These are phyloP conservation scores for Regulus satrapa DNA, from an alignment of 2,113 vertebrate species.

Conservation along the genomic window DNA sequence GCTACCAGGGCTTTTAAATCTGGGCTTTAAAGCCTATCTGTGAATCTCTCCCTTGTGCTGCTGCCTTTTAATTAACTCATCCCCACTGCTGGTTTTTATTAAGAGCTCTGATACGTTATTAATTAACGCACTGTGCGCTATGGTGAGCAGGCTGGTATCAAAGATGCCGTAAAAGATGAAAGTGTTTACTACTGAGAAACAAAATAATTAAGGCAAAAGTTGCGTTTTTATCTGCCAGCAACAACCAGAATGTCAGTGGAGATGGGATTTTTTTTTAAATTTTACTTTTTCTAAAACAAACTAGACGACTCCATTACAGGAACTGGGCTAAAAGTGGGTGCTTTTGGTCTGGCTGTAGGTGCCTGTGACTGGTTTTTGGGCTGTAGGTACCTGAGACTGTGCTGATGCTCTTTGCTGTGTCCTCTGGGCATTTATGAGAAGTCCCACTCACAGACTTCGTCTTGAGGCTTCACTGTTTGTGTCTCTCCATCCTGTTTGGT, in stretches of 20 bases:
- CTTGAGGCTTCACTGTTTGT: accelerated
- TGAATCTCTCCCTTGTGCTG: not conserved
- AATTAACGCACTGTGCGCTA: not conserved
- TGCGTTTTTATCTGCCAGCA: not conserved
- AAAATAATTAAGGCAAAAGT: not conserved
- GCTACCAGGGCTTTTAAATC: not conserved
- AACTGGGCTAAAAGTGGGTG: not conserved
- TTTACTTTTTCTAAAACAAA: not conserved
- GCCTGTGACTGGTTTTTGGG: too few relatives aligned
- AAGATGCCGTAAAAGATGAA: not conserved
- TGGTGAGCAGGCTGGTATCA: not conserved
- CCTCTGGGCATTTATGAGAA: not conserved
- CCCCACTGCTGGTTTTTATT: not conserved
- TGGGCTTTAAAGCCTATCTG: not conserved
- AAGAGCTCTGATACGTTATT: not conserved
- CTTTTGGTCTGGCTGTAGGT: not conserved
- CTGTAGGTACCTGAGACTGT: not conserved
- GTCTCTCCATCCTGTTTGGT: not conserved
- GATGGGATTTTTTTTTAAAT: not conserved
- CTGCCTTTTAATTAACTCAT: slow-evolving; percentile 32
- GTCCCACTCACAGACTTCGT: not conserved
- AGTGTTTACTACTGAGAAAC: not conserved
- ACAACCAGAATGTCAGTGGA: not conserved
- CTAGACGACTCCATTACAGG: accelerated
- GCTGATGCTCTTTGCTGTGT: not conserved